Base-by-base conservation (phyloP, 2,113 vertebrate genomes). In the Columba janthina region DNA sequence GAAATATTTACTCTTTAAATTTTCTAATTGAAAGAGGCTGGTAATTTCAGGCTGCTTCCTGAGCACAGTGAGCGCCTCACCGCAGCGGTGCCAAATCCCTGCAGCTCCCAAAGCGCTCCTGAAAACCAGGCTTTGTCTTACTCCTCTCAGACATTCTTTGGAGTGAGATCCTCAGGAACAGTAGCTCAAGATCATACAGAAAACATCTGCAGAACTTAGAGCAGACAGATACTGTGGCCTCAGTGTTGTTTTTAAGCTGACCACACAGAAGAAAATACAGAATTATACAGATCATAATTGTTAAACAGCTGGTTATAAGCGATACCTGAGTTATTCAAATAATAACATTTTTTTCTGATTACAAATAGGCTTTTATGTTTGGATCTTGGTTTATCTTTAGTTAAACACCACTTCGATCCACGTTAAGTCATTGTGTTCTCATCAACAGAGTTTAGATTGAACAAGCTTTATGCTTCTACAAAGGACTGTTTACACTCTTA, bases 1-100 rank as follows among this genome's bases (percentile, higher is more conserved):
- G 28, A 81, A 58, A 4, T 28, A 26, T 54, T 46, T 36, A 50
- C 6, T 46, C 11, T 28, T 80, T 38, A 29, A 36, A 2, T 2
- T 56, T 84, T 84, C 34, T 32, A 26, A 0, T 58, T 36, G 50
- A 29, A 73, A 78, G 53, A 7, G 8, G 11, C 10, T 66, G 4
- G 1, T 12, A 73, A 50, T 11, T 91, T 46, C 46, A 60, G 3
- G 1, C 20, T 12, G 5, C 10, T 67, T 67, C 61, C 53, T 81
- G 57, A 71, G 62, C 7, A 31, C 34, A 12, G 6, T 2, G 3
- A 77, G 44, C 22, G 54, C 15, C 14, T 60, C 48, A 51, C 7
- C 0, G 0, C 0, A 0, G 53, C 1, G 0, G 26, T 69, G 50
- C 32, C 14, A 79, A 76, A 85, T 11, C 32, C 32, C n/a, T 40